Base-by-base conservation (phyloP, 2,888 invertebrate genomes). In the Graphium colonna region DNA sequence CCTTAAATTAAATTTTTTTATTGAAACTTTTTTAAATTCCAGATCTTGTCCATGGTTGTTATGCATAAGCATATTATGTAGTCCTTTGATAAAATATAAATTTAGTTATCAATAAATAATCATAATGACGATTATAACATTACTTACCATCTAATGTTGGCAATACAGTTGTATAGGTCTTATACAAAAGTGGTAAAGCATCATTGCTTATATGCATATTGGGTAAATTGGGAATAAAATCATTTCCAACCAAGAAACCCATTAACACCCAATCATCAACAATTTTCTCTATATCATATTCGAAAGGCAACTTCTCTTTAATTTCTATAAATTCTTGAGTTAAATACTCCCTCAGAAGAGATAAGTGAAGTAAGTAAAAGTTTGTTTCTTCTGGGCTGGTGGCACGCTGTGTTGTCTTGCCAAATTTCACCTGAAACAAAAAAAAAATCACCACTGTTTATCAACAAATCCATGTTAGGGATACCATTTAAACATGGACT, bases 181-280 rank as follows among this genome's bases (percentile, higher is more conserved):
- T 92, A 83, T 97, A 98, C 38, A 99, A 88, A 58, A 95, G 75
- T 0, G 97, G 96, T 59, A 99, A 82, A 10, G 97, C 97, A 69
- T 97, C 97, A 70, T 95, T 95, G 63, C 93, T 93, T 62, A 99
- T 99, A 79, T 99, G 97, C 78, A 99, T 92, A 79, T 97, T 94
- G 1, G 99, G 99, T 60, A 99, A 90, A 88, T 98, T 94, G 0
- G 99, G 99, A 68, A 99, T 96, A 81, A 99, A 99, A 82, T 99
- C 99, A 75, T 99, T 99, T 59, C 99, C 99, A 9, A 99, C 96
- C 17, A 99, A 85, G 78, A 98, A 98, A 0, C 98, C 97, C 97
- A 99, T 97, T 13, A 99, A 80, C 21, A 99, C 95, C 98, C 99
- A 99, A 79, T 99, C 99, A 74, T 99, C 99, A 18, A 99, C 97